Evolutionary conservation across 2,113 vertebrate species (phyloP).

Genomic region (Ceyx cyanopectus): DNA sequence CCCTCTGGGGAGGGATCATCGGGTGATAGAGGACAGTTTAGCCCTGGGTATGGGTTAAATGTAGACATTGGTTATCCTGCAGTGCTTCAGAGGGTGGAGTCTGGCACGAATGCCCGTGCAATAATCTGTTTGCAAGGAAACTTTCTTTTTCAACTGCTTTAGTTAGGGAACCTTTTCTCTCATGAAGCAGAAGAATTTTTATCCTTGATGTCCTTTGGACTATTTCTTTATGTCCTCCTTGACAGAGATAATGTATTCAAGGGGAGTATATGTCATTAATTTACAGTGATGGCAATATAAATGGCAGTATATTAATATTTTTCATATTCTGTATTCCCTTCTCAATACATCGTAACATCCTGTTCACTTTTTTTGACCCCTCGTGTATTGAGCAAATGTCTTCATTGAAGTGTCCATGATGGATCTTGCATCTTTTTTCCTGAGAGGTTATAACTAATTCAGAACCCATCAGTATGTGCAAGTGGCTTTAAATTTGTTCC

Average conservation of each 20-base stretch:
- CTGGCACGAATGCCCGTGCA: accelerated
- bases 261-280: conserved; percentile 56
- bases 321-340: conserved; percentile 63
- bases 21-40: neutral
- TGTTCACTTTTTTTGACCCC: conserved; percentile 63
- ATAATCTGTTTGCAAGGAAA: neutral
- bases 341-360: conserved; percentile 52
- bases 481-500: conserved; percentile 73
- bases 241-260: conserved; percentile 60
- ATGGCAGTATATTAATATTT: conserved; percentile 69
- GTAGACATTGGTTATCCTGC: neutral
- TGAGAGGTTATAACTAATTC: conserved; percentile 65
- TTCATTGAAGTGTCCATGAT: conserved; percentile 30
- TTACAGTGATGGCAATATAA: conserved; percentile 64
- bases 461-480: conserved; percentile 68
- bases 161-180: neutral
- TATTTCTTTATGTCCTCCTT: conserved; percentile 58
- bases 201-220: conserved; percentile 50
- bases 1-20: neutral
- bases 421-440: conserved; percentile 46
- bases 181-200: conserved; percentile 5
- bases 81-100: neutral
- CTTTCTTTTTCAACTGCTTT: conserved; percentile 4
- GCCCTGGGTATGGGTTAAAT: neutral
- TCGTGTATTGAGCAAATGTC: conserved; percentile 56